These are phyloP conservation scores for Polydrusus tereticollis DNA, from an alignment of 2,888 invertebrate species.

Conservation along the genomic window DNA sequence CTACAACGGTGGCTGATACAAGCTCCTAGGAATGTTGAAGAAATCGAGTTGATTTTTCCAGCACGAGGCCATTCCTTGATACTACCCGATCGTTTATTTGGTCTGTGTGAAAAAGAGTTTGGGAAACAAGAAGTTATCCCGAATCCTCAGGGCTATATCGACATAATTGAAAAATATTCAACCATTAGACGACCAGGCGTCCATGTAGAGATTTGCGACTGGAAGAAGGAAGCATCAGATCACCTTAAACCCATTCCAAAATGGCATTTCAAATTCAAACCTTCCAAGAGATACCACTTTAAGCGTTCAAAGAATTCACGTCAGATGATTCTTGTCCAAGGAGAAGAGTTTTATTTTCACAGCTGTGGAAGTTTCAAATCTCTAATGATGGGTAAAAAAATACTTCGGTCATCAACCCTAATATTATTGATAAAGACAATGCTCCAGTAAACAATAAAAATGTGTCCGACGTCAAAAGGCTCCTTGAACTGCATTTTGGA, in stretches of 20 bases:
- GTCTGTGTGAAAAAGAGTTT: conserved; percentile 7
- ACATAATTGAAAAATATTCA: background rate
- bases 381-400: background rate
- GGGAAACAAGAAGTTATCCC: background rate
- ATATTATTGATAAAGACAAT: background rate
- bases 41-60: conserved; percentile 11
- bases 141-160: background rate
- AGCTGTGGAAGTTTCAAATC: background rate
- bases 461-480: too few relatives aligned
- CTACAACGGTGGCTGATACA: background rate
- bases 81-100: conserved; percentile 5
- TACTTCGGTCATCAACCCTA: background rate
- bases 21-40: background rate
- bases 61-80: background rate
- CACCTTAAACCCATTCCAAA: background rate
- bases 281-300: too few relatives aligned
- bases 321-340: background rate
- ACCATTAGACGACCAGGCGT: background rate
- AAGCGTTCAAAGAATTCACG: too few relatives aligned
- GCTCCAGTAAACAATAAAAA: background rate
- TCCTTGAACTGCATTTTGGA: background rate
- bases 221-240: too few relatives aligned
- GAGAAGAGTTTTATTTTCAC: conserved; percentile 1
- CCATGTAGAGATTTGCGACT: background rate
- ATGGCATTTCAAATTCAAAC: background rate